Evolutionary conservation across 1,140 invertebrate species (phyloP).

Genomic region (Doryteuthis pealeii): DNA sequence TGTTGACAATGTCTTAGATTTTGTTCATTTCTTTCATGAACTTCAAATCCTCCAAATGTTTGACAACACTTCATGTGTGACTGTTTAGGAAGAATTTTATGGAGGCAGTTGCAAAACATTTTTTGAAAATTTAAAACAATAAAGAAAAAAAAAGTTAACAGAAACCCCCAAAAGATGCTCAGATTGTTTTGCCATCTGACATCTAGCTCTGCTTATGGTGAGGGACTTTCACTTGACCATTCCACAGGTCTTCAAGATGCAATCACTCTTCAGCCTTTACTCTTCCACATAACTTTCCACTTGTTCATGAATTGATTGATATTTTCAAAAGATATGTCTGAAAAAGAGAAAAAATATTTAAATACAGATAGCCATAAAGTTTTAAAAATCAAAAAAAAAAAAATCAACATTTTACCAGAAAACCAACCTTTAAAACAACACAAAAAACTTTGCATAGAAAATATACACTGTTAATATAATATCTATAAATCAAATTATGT

Average conservation of each 20-base stretch:
- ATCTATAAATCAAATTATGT: too few relatives aligned
- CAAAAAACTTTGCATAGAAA: too few relatives aligned
- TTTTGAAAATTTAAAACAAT: neutral
- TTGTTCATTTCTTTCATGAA: too few relatives aligned
- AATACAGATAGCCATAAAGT: too few relatives aligned
- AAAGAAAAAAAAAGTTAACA: neutral
- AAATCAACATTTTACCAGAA: too few relatives aligned
- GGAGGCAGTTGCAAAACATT: neutral
- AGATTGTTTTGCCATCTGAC: neutral
- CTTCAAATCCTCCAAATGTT: too few relatives aligned
- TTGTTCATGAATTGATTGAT: conserved; percentile 70
- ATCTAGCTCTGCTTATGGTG: too few relatives aligned
- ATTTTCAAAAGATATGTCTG: conserved; percentile 69
- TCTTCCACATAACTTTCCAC: conserved; percentile 65
- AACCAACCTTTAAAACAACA: too few relatives aligned
- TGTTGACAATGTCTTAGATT: too few relatives aligned
- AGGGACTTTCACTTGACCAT: neutral
- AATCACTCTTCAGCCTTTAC: conserved; percentile 66
- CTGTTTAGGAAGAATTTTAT: neutral
- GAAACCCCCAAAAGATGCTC: neutral
- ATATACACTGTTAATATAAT: too few relatives aligned
- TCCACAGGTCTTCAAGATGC: neutral
- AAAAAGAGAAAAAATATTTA: conserved; percentile 27
- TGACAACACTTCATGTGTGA: neutral
- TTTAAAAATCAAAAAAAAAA: too few relatives aligned